Base-by-base conservation (phyloP, 2,888 invertebrate species). In the Meliscaeva auricollis region DNA sequence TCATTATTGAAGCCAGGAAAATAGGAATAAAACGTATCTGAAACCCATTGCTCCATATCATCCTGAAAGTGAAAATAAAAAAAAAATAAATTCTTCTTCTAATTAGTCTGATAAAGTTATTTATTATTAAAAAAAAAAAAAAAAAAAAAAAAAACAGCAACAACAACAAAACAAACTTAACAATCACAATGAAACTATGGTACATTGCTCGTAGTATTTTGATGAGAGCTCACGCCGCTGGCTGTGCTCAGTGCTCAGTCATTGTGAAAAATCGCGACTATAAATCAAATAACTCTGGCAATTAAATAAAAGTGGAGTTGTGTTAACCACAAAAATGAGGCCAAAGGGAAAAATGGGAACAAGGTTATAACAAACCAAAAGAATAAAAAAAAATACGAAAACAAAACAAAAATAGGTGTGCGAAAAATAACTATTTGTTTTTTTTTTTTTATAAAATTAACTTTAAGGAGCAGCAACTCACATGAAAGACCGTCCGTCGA, bases 1-100 rank as follows among this genome's bases (percentile, higher is more conserved):
- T 91, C 91, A 88, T 92, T 90, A 80, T 90, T 91, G 88, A 89
- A 92, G 83, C 92, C 92, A 77, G 92, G 92, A 89, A 92, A 92
- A 88, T 92, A 91, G 75, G 91, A 91, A 87, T 92, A 92, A 88
- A 92, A 92, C 84, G 90, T 90, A 88, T 92, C 92, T 74, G 92
- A 90, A 80, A 91, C 90, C 92, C 92, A 92, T 90, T 92, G 91
- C 88, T 92, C 92, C 92, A 92, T 92, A 82, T 91, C 91, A 91
- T 91, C 91, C 91, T 91, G 87, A 60, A 56, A 88, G 17, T 44
- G 30, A 50, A 22, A 50, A 50, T 30, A 4, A 17, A 15, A 54
- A 0, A 3, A 35, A 20, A 66, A 8, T 66, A 20, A 17, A 32
- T 11, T 62, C 46, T 15, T 15, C 15, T 66, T 50, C 50, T 46